Evolutionary conservation across 1,140 invertebrate genomes (phyloP).

Genomic region (Bombus confusus): DNA sequence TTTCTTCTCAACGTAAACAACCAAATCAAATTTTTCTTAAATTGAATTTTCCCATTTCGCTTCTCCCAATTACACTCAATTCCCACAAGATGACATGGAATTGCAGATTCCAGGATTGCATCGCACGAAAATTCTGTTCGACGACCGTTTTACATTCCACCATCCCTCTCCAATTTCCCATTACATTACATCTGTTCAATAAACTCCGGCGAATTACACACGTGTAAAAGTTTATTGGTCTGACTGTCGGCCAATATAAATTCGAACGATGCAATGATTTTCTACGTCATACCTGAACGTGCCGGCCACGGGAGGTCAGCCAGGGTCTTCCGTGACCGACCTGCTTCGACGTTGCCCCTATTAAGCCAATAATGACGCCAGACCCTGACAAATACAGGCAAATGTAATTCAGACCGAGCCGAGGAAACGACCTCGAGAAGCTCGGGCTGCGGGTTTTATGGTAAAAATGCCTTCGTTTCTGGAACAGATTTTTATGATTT

Average conservation of each 20-base stretch:
- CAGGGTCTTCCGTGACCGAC: background rate
- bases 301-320: background rate
- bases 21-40: background rate
- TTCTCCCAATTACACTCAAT: background rate
- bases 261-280: constrained; percentile 33
- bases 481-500: constrained; percentile 76
- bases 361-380: constrained; percentile 76
- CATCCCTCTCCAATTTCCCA: background rate
- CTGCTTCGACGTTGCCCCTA: constrained; percentile 35
- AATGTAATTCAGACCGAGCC: constrained; percentile 73
- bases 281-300: constrained; percentile 14
- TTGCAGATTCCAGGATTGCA: background rate
- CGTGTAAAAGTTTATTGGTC: constrained; percentile 14
- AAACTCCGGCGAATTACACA: constrained; percentile 4
- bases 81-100: background rate
- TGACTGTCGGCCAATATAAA: background rate
- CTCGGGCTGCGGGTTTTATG: constrained; percentile 52
- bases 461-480: constrained; percentile 70
- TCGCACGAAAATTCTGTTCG: background rate
- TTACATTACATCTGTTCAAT: background rate
- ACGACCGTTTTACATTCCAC: background rate
- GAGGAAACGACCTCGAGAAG: background rate
- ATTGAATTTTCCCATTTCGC: background rate
- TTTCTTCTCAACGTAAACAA: background rate
- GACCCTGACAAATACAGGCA: constrained; percentile 69